Percentiles rank a stretch among this genome's conserved stretches.
Evolutionary conservation across 2,113 vertebrate species (phyloP).

Genomic region (Bos indicus): DNA sequence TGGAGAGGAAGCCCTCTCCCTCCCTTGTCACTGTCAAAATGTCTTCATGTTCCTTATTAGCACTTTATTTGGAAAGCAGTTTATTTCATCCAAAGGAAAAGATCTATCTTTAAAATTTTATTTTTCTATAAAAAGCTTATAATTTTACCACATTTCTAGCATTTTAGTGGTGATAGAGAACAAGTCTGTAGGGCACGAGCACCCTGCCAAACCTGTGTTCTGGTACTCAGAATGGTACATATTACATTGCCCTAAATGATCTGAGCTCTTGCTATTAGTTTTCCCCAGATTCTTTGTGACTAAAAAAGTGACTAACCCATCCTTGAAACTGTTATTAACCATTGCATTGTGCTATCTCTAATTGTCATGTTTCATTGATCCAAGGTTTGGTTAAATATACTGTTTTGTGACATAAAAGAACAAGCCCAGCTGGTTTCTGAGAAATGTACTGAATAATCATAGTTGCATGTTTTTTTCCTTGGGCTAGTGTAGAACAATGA

Average conservation of each 20-base stretch:
- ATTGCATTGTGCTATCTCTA: neutral
- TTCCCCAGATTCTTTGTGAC: neutral
- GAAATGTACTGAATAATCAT: neutral
- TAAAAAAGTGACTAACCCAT: neutral
- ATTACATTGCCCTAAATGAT: neutral
- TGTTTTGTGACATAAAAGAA: neutral
- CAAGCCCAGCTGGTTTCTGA: neutral
- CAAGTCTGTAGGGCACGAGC: neutral
- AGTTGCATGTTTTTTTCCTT: conserved; percentile 4
- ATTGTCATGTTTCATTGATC: neutral
- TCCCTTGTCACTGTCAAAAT: neutral
- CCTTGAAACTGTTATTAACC: neutral
- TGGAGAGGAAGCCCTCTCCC: neutral
- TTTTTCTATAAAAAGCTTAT: neutral
- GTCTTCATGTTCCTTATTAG: neutral
- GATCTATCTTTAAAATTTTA: neutral
- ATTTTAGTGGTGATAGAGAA: conserved; percentile 3
- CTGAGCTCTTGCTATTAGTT: neutral
- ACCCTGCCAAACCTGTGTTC: neutral
- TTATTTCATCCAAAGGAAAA: neutral
- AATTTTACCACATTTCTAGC: neutral
- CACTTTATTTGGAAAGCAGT: neutral
- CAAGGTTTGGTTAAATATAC: neutral
- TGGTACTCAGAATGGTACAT: neutral
- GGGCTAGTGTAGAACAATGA: neutral